Evolutionary conservation across 2,113 vertebrate species (phyloP).

Genomic region (Sinocyclocheilus grahami): DNA sequence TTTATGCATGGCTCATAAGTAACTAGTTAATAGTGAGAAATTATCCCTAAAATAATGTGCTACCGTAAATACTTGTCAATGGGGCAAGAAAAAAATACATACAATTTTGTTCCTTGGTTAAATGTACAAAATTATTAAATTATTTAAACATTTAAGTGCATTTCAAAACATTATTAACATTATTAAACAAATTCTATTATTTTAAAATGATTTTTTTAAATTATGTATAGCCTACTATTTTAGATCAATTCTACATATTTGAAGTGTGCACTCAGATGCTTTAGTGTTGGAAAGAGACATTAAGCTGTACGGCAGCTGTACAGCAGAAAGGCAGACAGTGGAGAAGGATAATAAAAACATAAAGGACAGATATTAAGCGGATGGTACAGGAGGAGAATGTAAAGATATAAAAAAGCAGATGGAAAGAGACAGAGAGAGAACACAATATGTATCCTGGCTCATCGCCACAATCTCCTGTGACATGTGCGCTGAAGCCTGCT

Average conservation of each 20-base stretch:
- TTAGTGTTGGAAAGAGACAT: slow-evolving; percentile 4
- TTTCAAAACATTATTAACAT: too few species aligned
- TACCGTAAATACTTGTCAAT: background rate
- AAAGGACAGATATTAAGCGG: slow-evolving; percentile 11
- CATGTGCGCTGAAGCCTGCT: slow-evolving; percentile 69
- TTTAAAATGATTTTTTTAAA: too few species aligned
- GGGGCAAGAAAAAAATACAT: too few species aligned
- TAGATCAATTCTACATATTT: background rate
- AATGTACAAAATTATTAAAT: too few species aligned
- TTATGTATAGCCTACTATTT: too few species aligned
- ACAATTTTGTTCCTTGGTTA: too few species aligned
- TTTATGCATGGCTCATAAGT: too few species aligned
- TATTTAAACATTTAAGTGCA: too few species aligned
- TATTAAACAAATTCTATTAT: too few species aligned
- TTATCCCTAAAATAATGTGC: background rate
- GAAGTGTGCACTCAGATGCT: background rate
- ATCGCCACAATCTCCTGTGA: slow-evolving; percentile 66
- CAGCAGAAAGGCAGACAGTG: background rate
- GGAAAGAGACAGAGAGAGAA: slow-evolving; percentile 53
- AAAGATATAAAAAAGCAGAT: slow-evolving; percentile 56
- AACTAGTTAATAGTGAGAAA: too few species aligned
- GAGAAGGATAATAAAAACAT: slow-evolving; percentile 7
- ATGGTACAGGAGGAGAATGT: background rate
- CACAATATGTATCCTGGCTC: slow-evolving; percentile 41
- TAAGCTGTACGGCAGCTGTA: background rate